phyloP scores from a whole-genome alignment of 2,113 vertebrate genomes.

The Misgurnus mizolepis region DNA sequence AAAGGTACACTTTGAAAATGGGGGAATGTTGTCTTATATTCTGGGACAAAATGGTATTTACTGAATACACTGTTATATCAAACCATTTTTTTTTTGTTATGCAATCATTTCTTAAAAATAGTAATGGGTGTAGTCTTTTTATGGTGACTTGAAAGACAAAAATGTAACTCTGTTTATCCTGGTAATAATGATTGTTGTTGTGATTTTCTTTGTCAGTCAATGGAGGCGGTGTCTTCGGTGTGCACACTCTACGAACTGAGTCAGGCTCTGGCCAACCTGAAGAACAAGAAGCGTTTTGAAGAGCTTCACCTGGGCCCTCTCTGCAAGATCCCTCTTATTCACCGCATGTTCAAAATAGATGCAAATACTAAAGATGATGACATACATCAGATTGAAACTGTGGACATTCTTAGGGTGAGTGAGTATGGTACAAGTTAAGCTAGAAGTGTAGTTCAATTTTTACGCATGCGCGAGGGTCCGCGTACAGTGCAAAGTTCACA shows the following conservation, averaged over 20 bases:
- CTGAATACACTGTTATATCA: too few species aligned
- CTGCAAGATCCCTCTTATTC: conserved; percentile 75
- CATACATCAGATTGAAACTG: conserved; percentile 73
- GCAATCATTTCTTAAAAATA: too few species aligned
- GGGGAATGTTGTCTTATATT: too few species aligned
- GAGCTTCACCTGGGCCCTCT: conserved; percentile 78
- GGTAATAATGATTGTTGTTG: not conserved
- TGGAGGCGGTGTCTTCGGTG: conserved; percentile 64
- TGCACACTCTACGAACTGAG: conserved; percentile 78
- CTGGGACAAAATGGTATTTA: too few species aligned
- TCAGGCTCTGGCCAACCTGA: conserved; percentile 71
- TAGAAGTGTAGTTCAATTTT: too few species aligned
- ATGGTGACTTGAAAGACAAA: too few species aligned
- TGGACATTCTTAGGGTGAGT: conserved; percentile 75
- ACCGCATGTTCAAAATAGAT: conserved; percentile 74
- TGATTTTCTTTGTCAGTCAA: conserved; percentile 56
- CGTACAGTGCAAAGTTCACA: too few species aligned
- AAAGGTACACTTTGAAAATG: too few species aligned
- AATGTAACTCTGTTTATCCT: too few species aligned
- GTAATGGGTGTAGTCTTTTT: too few species aligned
- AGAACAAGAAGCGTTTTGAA: conserved; percentile 76
- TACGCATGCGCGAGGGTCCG: too few species aligned
- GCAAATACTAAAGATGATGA: conserved; percentile 75
- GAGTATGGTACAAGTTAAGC: not conserved
- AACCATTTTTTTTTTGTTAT: too few species aligned